A percentile compares a stretch with the other conserved stretches of the same genome.
These are phyloP conservation scores for Macaca mulatta DNA, from an alignment of 2,113 vertebrate species.

Conservation along the genomic window DNA sequence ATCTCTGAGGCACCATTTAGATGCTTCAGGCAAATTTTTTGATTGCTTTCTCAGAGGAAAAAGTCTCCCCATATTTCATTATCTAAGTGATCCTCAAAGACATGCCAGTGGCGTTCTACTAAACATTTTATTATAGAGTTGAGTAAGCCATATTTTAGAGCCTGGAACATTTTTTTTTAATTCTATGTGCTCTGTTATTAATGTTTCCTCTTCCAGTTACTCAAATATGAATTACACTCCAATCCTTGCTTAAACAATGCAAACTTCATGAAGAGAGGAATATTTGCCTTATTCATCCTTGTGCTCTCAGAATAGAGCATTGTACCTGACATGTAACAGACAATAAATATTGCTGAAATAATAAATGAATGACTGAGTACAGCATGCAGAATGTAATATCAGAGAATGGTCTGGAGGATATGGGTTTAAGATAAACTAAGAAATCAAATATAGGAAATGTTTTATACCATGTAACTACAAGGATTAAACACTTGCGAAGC, in stretches of 20 bases:
- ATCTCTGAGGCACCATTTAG: constrained; percentile 47
- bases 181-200: neutral
- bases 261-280: neutral
- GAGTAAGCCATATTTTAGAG: neutral
- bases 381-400: neutral
- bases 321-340: neutral
- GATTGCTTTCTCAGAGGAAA: constrained; percentile 54
- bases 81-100: constrained; percentile 58
- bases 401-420: neutral
- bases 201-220: neutral
- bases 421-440: neutral
- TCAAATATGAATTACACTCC: neutral
- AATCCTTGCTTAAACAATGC: constrained; percentile 27
- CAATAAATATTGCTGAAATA: constrained; percentile 30
- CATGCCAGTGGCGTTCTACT: constrained; percentile 30
- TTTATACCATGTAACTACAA: neutral
- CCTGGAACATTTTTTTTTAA: neutral
- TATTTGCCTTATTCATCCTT: neutral
- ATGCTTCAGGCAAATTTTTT: constrained; percentile 18
- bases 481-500: neutral
- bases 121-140: constrained; percentile 46
- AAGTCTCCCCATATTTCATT: constrained; percentile 42
- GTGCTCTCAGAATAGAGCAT: neutral
- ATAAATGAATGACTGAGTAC: neutral
- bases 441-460: neutral